Base-by-base conservation (phyloP, 2,888 invertebrate species). In the Dyspetes luteomarginatus region DNA sequence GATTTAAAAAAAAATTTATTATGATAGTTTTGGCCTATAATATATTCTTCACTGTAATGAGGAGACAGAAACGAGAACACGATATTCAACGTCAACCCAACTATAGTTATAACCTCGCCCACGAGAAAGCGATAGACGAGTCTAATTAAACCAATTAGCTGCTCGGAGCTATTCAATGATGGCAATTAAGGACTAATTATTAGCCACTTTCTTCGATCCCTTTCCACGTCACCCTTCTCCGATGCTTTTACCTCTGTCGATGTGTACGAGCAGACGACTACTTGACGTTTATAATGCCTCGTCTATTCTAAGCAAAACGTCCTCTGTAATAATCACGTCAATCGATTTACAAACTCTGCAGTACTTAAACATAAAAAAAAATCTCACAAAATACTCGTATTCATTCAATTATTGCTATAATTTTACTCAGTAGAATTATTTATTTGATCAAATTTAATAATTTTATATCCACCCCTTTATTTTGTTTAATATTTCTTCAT, bases 111-210 rank as follows among this genome's bases (percentile, higher is more conserved):
- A 45, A 26, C 65, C 50, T 58, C 52, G 30, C 60, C 55, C 60
- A 67, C 71, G 71, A 81, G 86, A 86, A 86, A 86, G 82, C 83
- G 75, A 41, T 73, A 71, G 83, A 71, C 81, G 71, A 58, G 76
- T 81, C 86, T 85, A 83, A 86, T 88, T 87, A 86, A 87, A 87
- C 85, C 87, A 86, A 87, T 87, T 88, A 86, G 84, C 79, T 43
- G 77, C 72, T 56, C 69, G 78, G 76, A n/a, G 48, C 65, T 83
- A 84, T 83, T 84, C 72, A 65, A 60, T 65, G 71, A 78, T 82
- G 81, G 83, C 84, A 87, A 86, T 87, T 86, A 84, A 74, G 45
- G 65, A 55, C 83, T 86, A 86, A 88, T 88, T 86, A 88, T 87
- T 80, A 86, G 81, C 68, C 65, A 81, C 81, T 79, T 77, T 81